phyloP scores from a whole-genome alignment of 2,888 invertebrate genomes.

The Latrodectus elegans region DNA sequence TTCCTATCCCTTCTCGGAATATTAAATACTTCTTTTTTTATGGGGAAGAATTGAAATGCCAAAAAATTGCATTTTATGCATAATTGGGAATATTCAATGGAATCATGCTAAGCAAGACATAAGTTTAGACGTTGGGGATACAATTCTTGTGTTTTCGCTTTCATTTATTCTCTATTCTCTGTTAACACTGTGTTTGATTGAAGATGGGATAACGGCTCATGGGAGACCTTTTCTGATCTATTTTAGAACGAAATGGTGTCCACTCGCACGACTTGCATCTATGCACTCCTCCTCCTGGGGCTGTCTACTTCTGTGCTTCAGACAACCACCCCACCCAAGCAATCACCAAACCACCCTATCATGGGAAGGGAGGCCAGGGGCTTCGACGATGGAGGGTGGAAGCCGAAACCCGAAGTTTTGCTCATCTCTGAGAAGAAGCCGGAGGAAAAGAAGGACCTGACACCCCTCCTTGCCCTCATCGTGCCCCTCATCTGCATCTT shows the following conservation, averaged over 20 bases:
- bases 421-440: conserved; percentile 64
- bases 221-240: conserved; percentile 55
- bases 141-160: too few species aligned
- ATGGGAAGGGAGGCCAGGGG: conserved; percentile 44
- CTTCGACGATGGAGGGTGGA: conserved; percentile 61
- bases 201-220: conserved; percentile 19
- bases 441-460: conserved; percentile 47
- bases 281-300: conserved; percentile 30
- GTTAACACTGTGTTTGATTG: too few species aligned
- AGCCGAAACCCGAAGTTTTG: conserved; percentile 63
- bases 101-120: too few species aligned
- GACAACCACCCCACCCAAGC: conserved; percentile 14
- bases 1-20: too few species aligned
- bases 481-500: conserved; percentile 49
- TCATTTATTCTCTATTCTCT: too few species aligned
- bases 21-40: too few species aligned
- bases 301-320: conserved; percentile 41
- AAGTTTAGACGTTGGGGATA: too few species aligned
- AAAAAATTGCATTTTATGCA: too few species aligned
- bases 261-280: conserved; percentile 34
- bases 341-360: conserved; percentile 34
- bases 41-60: too few species aligned
- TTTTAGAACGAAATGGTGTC: conserved; percentile 36
- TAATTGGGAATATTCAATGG: too few species aligned
- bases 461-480: conserved; percentile 46